Evolutionary conservation across 2,113 vertebrate species (phyloP).

Genomic region (Petromus typicus): DNA sequence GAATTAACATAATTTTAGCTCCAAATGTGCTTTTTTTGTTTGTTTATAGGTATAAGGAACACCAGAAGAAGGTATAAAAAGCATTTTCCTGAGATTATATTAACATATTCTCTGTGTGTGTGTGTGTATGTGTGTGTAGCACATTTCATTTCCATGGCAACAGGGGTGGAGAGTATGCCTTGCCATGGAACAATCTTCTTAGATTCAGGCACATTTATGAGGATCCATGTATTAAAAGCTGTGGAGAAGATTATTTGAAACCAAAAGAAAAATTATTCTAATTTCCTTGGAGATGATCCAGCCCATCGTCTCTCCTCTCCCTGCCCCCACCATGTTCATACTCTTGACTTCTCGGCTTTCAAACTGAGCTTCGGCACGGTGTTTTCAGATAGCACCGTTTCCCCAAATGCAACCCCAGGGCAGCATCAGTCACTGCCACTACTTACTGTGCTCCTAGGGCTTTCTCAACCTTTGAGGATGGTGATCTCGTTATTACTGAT

Average conservation of each 20-base stretch:
- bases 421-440: not conserved
- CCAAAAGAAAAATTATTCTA: slow-evolving; percentile 42
- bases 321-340: not conserved
- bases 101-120: not conserved
- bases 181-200: slow-evolving; percentile 82
- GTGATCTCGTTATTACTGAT: not conserved
- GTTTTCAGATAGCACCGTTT: not conserved
- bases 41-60: slow-evolving; percentile 55
- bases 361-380: not conserved
- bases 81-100: slow-evolving; percentile 61
- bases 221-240: slow-evolving; percentile 65
- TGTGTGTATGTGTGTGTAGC: not conserved
- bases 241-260: slow-evolving; percentile 70
- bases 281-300: not conserved
- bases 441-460: not conserved
- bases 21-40: not conserved
- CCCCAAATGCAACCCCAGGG: not conserved
- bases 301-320: not conserved
- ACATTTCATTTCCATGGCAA: slow-evolving; percentile 84
- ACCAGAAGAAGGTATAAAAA: slow-evolving; percentile 12
- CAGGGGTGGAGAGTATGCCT: slow-evolving; percentile 27
- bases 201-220: slow-evolving; percentile 72
- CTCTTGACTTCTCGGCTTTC: not conserved
- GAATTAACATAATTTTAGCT: slow-evolving; percentile 19
- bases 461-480: not conserved